Percentiles rank a stretch among this genome's conserved stretches.
phyloP scores from a whole-genome alignment of 2,888 invertebrate species.

The Empis stercorea region DNA sequence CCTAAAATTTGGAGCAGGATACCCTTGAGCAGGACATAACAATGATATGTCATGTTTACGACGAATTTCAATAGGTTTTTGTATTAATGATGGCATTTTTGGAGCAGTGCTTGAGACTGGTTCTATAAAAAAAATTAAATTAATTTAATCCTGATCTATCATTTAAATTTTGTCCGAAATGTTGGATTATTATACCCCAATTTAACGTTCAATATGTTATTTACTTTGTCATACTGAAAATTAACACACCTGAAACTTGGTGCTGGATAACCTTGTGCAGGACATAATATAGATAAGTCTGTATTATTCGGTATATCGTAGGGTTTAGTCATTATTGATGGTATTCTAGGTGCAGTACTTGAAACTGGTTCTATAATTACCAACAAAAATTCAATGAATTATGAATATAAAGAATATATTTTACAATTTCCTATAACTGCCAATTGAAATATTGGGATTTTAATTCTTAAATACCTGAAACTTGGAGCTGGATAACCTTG shows the following conservation, averaged over 20 bases:
- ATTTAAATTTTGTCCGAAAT: no score
- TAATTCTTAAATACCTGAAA: slow-evolving; percentile 43
- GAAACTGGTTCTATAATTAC: neutral
- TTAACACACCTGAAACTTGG: slow-evolving; percentile 27
- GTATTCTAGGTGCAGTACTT: slow-evolving; percentile 38
- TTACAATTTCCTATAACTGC: neutral
- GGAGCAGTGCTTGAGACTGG: slow-evolving; percentile 41
- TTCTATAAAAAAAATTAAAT: slow-evolving; percentile 25
- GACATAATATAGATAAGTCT: slow-evolving; percentile 45
- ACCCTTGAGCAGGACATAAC: slow-evolving; percentile 63
- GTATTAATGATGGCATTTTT: slow-evolving; percentile 35
- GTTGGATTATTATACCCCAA: no score
- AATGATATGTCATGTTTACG: slow-evolving; percentile 31
- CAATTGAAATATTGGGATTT: slow-evolving; percentile 4
- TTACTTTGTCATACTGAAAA: no score
- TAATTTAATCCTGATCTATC: no score
- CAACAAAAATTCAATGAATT: neutral
- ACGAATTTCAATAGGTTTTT: slow-evolving; percentile 28
- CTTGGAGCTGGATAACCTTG: slow-evolving; percentile 60
- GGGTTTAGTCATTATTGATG: slow-evolving; percentile 32
- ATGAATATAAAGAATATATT: no score
- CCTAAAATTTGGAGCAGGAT: slow-evolving; percentile 60
- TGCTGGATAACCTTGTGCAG: slow-evolving; percentile 39
- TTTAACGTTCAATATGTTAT: neutral
- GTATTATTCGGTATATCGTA: slow-evolving; percentile 20